Evolutionary conservation across 2,113 vertebrate species (phyloP).

Genomic region (Podocnemis expansa): DNA sequence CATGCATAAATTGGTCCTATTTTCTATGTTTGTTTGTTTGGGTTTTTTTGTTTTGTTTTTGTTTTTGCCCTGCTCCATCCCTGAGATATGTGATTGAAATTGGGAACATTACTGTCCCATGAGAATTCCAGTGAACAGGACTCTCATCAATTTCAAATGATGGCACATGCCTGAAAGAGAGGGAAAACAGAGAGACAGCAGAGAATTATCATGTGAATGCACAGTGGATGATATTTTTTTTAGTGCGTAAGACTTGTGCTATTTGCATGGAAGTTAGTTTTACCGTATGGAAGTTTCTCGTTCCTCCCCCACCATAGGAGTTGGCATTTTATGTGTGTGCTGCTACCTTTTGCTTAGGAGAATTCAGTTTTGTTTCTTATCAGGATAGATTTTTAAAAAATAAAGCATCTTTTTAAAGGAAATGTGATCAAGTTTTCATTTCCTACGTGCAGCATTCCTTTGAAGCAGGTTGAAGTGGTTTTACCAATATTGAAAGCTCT

Average conservation of each 20-base stretch:
- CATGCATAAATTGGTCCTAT: background rate
- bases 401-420: background rate
- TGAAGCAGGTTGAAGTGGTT: background rate
- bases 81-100: background rate
- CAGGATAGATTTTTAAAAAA: background rate
- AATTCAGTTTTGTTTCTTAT: background rate
- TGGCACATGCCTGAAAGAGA: background rate
- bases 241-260: background rate
- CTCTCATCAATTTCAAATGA: background rate
- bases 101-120: background rate
- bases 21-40: constrained; percentile 13
- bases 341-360: background rate
- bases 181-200: background rate
- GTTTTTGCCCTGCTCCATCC: background rate
- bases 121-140: background rate
- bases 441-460: background rate
- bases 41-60: no score
- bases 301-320: background rate
- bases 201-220: background rate
- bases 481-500: background rate
- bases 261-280: background rate
- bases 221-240: background rate
- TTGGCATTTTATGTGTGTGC: background rate
- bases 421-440: background rate
- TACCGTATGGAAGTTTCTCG: background rate